Conservation (phyloP, 2,797 vertebrate species). For the Gobionotothen gibberifrons region DNA sequence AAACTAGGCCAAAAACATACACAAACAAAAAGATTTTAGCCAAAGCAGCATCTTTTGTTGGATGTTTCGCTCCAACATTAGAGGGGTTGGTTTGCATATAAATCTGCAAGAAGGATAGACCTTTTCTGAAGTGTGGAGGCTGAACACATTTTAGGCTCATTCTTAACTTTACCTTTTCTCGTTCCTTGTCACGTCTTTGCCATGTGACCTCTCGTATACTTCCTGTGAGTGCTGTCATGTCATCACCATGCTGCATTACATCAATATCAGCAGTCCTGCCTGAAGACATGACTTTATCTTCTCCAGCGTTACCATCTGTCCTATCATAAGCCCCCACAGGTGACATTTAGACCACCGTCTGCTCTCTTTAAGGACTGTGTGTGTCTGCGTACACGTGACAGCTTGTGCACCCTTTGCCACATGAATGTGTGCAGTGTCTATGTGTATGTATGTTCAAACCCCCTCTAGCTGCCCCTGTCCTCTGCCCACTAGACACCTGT, state of each 20-base stretch:
- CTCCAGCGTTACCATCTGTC: conserved; percentile 37
- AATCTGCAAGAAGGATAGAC: conserved; percentile 38
- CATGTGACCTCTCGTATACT: conserved; percentile 8
- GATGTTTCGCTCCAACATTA: not conserved
- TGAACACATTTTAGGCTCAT: conserved; percentile 6
- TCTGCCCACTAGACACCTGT: conserved; percentile 54
- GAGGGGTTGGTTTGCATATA: not conserved
- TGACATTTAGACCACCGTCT: conserved; percentile 51
- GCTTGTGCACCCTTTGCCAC: conserved; percentile 14
- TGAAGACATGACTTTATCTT: conserved; percentile 36
- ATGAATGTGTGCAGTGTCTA: conserved; percentile 10
- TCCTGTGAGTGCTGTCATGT: conserved; percentile 33
- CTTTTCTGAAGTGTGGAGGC: conserved; percentile 7
- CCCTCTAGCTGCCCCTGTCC: conserved; percentile 30
- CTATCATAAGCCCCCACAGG: conserved; percentile 26
- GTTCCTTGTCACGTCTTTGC: conserved; percentile 6
- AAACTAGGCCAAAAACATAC: conserved; percentile 33
- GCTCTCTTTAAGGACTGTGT: conserved; percentile 25
- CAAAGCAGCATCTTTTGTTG: conserved; percentile 14
- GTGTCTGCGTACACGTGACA: not conserved
- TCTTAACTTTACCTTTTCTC: not conserved
- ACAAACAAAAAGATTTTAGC: conserved; percentile 26
- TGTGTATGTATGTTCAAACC: not conserved
- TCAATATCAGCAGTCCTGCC: conserved; percentile 26
- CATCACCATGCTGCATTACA: conserved; percentile 24